phyloP scores from a whole-genome alignment of 2,113 vertebrate species.

The Semicossyphus pulcher region DNA sequence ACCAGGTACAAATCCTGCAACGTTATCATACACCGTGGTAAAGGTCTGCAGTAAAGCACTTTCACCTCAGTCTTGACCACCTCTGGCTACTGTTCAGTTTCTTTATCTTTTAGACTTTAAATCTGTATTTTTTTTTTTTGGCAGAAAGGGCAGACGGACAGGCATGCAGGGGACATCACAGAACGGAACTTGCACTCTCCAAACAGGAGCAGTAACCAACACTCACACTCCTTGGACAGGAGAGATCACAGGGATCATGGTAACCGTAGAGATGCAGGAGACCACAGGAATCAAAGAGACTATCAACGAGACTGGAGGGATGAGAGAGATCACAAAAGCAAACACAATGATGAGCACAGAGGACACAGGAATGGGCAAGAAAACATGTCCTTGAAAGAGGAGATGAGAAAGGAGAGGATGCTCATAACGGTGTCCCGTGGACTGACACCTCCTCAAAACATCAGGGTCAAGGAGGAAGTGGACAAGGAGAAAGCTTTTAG shows the following conservation, averaged over 20 bases:
- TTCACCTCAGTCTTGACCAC: background rate
- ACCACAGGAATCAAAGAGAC: slow-evolving; percentile 13
- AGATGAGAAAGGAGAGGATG: slow-evolving; percentile 70
- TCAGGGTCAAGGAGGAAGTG: slow-evolving; percentile 34
- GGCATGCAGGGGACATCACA: slow-evolving; percentile 17
- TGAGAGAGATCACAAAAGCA: slow-evolving; percentile 8
- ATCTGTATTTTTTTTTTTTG: background rate
- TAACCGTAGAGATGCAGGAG: slow-evolving; percentile 3
- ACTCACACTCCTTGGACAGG: slow-evolving; percentile 9
- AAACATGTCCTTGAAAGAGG: slow-evolving; percentile 56
- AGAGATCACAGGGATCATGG: slow-evolving; percentile 14
- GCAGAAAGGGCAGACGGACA: slow-evolving; percentile 26
- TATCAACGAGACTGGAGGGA: slow-evolving; percentile 14
- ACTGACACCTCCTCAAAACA: background rate
- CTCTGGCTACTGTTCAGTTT: background rate
- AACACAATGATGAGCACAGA: background rate
- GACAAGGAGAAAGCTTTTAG: background rate
- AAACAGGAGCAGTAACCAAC: slow-evolving; percentile 8
- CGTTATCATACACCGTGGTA: no score
- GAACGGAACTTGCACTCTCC: background rate
- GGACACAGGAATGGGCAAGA: slow-evolving; percentile 9
- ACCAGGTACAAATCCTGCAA: no score
- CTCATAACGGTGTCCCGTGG: slow-evolving; percentile 65
- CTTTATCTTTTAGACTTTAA: background rate
- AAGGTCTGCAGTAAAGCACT: no score